Conservation (phyloP, 2,113 vertebrate genomes). For the Saccopteryx leptura region DNA sequence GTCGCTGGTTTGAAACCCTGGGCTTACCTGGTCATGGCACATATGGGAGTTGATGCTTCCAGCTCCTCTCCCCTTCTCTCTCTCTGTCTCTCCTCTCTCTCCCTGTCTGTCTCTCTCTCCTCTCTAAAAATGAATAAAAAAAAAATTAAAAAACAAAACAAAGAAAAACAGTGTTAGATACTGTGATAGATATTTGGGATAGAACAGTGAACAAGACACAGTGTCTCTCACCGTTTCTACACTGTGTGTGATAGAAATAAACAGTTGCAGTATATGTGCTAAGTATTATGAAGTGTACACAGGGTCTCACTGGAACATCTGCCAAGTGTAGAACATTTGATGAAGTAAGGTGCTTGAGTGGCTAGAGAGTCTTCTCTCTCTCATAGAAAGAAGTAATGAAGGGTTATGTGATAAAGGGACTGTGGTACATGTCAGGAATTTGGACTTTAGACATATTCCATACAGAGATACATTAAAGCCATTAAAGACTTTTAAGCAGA, state of each 20-base stretch:
- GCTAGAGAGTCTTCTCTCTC: background rate
- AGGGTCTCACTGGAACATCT: background rate
- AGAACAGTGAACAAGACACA: background rate
- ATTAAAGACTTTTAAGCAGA: conserved; percentile 40
- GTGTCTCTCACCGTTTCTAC: background rate
- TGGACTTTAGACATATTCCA: conserved; percentile 27
- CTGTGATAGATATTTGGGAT: background rate
- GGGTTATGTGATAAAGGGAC: background rate
- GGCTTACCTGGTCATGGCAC: no score
- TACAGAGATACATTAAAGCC: conserved; percentile 1
- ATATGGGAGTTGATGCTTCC: no score
- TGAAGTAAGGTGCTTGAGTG: conserved; percentile 7
- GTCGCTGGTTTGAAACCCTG: no score
- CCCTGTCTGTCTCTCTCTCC: no score
- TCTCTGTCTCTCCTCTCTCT: no score
- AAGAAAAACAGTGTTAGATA: background rate
- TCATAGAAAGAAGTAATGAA: background rate
- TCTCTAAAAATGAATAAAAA: no score
- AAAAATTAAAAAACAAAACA: no score
- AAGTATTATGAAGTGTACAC: background rate
- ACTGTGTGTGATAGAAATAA: background rate
- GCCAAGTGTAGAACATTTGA: conserved; percentile 47
- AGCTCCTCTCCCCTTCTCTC: no score
- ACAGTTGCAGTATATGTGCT: background rate
- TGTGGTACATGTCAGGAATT: conserved; percentile 25